Base-by-base conservation (phyloP, 1,140 invertebrate genomes). In the Drosophila melanica region DNA sequence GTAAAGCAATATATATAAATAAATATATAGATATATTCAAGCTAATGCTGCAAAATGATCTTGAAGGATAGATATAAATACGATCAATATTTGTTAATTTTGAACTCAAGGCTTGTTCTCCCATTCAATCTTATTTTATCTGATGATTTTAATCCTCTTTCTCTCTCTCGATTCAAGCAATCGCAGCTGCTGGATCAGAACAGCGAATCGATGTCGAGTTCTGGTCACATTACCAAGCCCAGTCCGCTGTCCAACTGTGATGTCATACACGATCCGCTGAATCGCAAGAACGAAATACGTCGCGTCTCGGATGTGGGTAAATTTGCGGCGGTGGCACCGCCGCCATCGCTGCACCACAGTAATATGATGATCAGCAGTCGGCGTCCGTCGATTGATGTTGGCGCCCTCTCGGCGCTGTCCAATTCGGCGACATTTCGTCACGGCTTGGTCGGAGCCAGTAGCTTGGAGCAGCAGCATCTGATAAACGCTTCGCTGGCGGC, bases 341-440 rank as follows among this genome's bases (percentile, higher is more conserved):
- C 74, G 35, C 77, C 55, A 20, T 66, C 67, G 20, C 73, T 57
- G 37, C 65, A 66, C 14, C 70, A 71, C 9, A 71, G 71, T 20
- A 57, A 48, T 20, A 71, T 85, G 73, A 77, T 91, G 73, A 12
- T 92, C 63, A 84, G 67, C 57, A 75, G 84, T 58, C 87, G 91
- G 6, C 87, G 92, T 33, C 92, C 91, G 59, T 92, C 92, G 74
- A 92, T 90, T 23, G 92, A 92, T 81, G 80, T 80, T 58, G 81
- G 85, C 11, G 77, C 81, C 0, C 37, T 85, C 16, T 67, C 89
- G n/a, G 78, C 84, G 16, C 72, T 90, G 14, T 79, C 81, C 14
- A 81, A 62, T 47, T 81, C 69, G 18, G 71, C 79, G 47, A 77
- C 90, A 16, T 79, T 87, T 55, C 76, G 90, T 0, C 90, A 90